Evolutionary conservation across 2,888 invertebrate species (phyloP).

Genomic region (Drosophila meridiana): DNA sequence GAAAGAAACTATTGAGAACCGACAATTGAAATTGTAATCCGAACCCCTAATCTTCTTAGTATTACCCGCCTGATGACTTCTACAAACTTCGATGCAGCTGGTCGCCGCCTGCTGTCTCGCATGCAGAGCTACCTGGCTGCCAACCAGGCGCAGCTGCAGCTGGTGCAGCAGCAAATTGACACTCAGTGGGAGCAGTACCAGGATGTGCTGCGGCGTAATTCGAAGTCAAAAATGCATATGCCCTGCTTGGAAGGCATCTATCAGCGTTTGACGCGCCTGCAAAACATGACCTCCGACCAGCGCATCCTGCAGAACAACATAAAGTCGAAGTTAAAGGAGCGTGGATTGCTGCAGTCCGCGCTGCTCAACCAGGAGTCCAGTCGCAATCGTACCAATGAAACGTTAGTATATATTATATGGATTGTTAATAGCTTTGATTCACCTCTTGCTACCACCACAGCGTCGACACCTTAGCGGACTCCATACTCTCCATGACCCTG

Average conservation of each 20-base stretch:
- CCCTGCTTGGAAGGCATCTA: slow-evolving; percentile 92
- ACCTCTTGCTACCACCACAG: slow-evolving; percentile 38
- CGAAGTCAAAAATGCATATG: slow-evolving; percentile 81
- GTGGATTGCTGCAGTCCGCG: slow-evolving; percentile 67
- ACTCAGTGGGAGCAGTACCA: slow-evolving; percentile 90
- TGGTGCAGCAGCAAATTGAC: slow-evolving; percentile 90
- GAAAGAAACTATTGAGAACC: background rate
- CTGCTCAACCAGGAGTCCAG: slow-evolving; percentile 49
- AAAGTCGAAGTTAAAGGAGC: slow-evolving; percentile 81
- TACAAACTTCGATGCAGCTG: slow-evolving; percentile 79
- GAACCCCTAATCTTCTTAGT: slow-evolving; percentile 43
- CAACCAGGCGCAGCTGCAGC: slow-evolving; percentile 90
- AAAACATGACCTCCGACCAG: slow-evolving; percentile 88
- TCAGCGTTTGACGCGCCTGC: slow-evolving; percentile 91
- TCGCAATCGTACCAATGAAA: slow-evolving; percentile 55
- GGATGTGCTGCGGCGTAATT: slow-evolving; percentile 85
- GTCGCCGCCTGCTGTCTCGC: slow-evolving; percentile 87
- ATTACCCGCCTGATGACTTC: slow-evolving; percentile 77
- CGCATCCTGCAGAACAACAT: slow-evolving; percentile 85
- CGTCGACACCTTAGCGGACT: slow-evolving; percentile 83
- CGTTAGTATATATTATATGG: slow-evolving; percentile 46
- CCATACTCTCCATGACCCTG: slow-evolving; percentile 83
- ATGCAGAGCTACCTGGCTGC: slow-evolving; percentile 90
- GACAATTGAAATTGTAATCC: background rate
- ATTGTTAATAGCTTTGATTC: background rate